Base-by-base conservation (phyloP, 2,113 vertebrate species). In the Eudyptes chrysolophus region DNA sequence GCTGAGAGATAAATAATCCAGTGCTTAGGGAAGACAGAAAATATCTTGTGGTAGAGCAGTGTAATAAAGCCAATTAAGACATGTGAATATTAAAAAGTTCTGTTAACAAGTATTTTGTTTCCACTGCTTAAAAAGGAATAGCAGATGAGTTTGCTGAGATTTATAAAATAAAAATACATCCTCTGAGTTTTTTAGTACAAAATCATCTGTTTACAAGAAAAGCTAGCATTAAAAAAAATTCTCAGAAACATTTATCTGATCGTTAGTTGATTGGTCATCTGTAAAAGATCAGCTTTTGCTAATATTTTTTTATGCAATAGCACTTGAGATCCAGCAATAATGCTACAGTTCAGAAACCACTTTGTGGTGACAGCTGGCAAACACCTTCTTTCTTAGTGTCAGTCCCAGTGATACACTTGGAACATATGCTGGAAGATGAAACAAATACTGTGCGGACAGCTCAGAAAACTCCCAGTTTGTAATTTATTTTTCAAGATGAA, bases 401-500 rank as follows among this genome's bases (percentile, higher is more conserved):
- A 69, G 62, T 84, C 61, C 77, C 65, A 82, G 57, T 21, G 57
- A 92, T 64, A 60, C 30, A 18, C 71, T 92, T 83, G 75, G 51
- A 94, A 89, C 55, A 52, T 42, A 70, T 58, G 60, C 60, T 68
- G 77, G 72, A 48, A 92, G 69, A 96, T 65, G 60, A 89, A 95
- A 90, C 61, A 86, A 89, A 82, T 21, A 75, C 30, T 85, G 34
- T 58, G 84, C 46, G 34, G 84, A 89, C 76, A 94, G 94, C 70
- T 79, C 36, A 57, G 77, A 94, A 89, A 82, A 57, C 36, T 92
- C 82, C 80, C 61, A 87, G 65, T 75, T 62, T 75, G 74, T 65
- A 75, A 94, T 79, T 96, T 87, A 82, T 95, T 95, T 89, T 88
- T 71, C 86, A 96, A 92, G 77, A 97, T 60, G 72, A 95, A 84